A percentile compares a stretch with the other conserved stretches of the same genome.
These are phyloP conservation scores for Lithophane ornitopus DNA, from an alignment of 2,888 invertebrate genomes.

Conservation along the genomic window DNA sequence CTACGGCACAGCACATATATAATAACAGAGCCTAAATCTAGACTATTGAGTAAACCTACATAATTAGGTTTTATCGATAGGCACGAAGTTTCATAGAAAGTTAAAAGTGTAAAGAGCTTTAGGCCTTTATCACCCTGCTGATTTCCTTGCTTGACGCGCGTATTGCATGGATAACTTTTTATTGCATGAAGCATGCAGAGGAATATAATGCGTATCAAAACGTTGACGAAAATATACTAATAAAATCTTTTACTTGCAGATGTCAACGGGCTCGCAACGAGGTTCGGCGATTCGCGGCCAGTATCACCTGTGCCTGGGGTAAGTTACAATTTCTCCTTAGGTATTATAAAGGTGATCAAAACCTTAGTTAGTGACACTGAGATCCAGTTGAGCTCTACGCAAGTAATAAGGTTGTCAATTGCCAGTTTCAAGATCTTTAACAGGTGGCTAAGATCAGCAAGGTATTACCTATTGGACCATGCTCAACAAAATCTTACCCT, in stretches of 20 bases:
- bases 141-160: background rate
- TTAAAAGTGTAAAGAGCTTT: background rate
- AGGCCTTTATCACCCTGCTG: background rate
- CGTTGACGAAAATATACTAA: background rate
- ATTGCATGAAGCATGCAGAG: constrained; percentile 42
- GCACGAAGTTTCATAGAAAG: background rate
- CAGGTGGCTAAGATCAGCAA: too few relatives aligned
- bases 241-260: constrained; percentile 69
- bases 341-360: too few relatives aligned
- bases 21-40: background rate
- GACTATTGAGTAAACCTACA: background rate
- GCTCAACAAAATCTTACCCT: too few relatives aligned
- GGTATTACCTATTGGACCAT: too few relatives aligned
- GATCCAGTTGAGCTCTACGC: too few relatives aligned
- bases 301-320: constrained; percentile 80
- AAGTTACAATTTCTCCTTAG: constrained; percentile 52
- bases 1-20: background rate
- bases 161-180: constrained; percentile 16
- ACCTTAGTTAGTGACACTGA: too few relatives aligned
- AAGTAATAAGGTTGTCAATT: too few relatives aligned
- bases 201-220: background rate
- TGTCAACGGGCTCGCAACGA: constrained; percentile 70
- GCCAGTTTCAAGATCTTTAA: too few relatives aligned
- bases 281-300: constrained; percentile 82
- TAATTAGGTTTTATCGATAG: background rate